phyloP scores from a whole-genome alignment of 2,888 invertebrate species.

The Timema podura region DNA sequence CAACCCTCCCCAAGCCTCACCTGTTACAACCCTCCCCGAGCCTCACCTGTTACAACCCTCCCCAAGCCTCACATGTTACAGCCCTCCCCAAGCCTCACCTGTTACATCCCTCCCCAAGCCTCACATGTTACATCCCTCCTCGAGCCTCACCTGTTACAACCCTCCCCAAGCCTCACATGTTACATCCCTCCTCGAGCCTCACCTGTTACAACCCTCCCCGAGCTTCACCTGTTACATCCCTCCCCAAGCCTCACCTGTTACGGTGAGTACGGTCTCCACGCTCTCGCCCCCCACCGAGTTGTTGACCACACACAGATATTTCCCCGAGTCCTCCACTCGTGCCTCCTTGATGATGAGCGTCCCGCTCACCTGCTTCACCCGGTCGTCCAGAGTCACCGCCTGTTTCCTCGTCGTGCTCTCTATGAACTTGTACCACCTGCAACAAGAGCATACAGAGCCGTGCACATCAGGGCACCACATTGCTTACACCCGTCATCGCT shows the following conservation, averaged over 20 bases:
- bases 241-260: conserved; percentile 55
- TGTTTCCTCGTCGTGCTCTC: conserved; percentile 82
- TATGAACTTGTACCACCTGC: conserved; percentile 91
- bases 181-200: conserved; percentile 47
- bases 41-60: no score
- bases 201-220: no score
- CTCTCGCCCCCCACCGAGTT: conserved; percentile 91
- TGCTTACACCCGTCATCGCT: no score
- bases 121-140: no score
- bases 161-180: conserved; percentile 50
- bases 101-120: conserved; percentile 56
- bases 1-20: conserved; percentile 38
- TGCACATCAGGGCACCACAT: no score
- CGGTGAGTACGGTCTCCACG: conserved; percentile 87
- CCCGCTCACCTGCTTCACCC: conserved; percentile 89
- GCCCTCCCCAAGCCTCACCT: conserved; percentile 40
- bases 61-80: no score
- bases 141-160: no score
- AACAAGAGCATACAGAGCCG: conserved; percentile 45
- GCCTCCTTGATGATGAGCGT: conserved; percentile 90
- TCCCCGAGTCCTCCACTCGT: conserved; percentile 87
- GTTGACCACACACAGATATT: conserved; percentile 90
- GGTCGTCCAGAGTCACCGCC: conserved; percentile 83
- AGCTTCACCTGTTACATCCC: no score
- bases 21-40: conserved; percentile 57